Evolutionary conservation across 2,797 vertebrate species (phyloP).

Genomic region (Lepus townsendii): DNA sequence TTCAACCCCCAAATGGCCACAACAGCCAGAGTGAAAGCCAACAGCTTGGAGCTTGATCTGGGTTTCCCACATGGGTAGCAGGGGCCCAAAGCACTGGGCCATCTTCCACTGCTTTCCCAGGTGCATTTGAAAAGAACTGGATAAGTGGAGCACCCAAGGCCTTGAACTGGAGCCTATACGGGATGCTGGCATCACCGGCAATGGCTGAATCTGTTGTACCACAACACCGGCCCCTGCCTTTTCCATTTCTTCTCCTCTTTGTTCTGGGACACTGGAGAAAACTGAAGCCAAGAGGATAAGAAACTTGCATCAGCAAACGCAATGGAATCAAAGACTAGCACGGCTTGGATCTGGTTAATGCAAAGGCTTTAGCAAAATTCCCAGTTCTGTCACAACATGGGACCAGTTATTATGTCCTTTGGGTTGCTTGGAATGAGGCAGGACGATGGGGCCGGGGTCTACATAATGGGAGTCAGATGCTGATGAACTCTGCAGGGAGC

Average conservation of each 20-base stretch:
- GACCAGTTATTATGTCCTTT: slow-evolving; percentile 54
- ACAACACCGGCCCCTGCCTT: too few relatives aligned
- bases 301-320: background rate
- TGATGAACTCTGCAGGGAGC: background rate
- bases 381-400: background rate
- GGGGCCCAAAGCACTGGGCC: too few relatives aligned
- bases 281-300: background rate
- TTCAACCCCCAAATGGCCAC: too few relatives aligned
- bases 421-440: background rate
- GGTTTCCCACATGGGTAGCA: too few relatives aligned
- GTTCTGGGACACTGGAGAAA: background rate
- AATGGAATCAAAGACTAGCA: background rate
- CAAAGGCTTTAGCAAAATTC: slow-evolving; percentile 23
- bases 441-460: background rate
- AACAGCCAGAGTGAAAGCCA: too few relatives aligned
- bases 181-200: too few relatives aligned
- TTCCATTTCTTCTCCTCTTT: background rate
- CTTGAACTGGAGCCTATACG: too few relatives aligned
- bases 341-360: background rate
- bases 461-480: accelerated
- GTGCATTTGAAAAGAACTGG: too few relatives aligned
- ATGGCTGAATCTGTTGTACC: too few relatives aligned
- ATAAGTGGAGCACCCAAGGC: too few relatives aligned
- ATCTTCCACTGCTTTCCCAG: too few relatives aligned
- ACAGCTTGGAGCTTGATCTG: too few relatives aligned